Evolutionary conservation across 2,888 invertebrate species (phyloP), one percentile per base, ranked within the genome.

Genomic region (Ptychoptera albimana): DNA sequence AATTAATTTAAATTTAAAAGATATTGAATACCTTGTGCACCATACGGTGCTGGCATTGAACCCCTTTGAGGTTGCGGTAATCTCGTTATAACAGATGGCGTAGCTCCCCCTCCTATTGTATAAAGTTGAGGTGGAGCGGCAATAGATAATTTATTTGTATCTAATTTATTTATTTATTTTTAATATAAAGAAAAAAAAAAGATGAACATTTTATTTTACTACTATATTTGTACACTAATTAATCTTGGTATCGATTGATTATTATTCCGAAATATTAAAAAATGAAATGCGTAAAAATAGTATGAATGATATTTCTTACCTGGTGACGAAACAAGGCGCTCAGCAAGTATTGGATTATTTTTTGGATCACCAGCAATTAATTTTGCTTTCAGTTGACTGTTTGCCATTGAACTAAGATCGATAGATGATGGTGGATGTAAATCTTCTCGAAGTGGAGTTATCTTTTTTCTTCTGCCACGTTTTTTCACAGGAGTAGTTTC

Each of bases 61-160:
- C 15, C 15, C 34, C 35, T 34, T 5, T 53, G 49, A 23, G 55
- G 49, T 51, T 74, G 74, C 37, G 76, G 64, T 73, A 77, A 74
- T 50, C 75, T 65, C 8, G 75, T 75, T 39, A 77, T 77, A 8
- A 77, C 75, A 36, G 76, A 76, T 1, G 72, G 67, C 31, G 70
- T 65, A 2, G 68, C 45, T 36, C 44, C 49, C 8, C 48, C 39
- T 29, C 64, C 64, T 46, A 70, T 68, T 14, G 70, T 66, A 49
- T 70, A 72, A 4, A 70, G 64, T 51, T 70, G 70, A 2, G 70
- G 69, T 8, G 69, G 67, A 39, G 68, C 62, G 4, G 69, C 68
- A 46, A 67, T 60, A 35, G 53, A 64, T 58, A 46, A 64, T 36
- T 36, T 36, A 57, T 48, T 60, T 57, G 37, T 52, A 32, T 37